Base-by-base conservation (phyloP, 2,888 invertebrate genomes). In the Caenorhabditis sp. region DNA sequence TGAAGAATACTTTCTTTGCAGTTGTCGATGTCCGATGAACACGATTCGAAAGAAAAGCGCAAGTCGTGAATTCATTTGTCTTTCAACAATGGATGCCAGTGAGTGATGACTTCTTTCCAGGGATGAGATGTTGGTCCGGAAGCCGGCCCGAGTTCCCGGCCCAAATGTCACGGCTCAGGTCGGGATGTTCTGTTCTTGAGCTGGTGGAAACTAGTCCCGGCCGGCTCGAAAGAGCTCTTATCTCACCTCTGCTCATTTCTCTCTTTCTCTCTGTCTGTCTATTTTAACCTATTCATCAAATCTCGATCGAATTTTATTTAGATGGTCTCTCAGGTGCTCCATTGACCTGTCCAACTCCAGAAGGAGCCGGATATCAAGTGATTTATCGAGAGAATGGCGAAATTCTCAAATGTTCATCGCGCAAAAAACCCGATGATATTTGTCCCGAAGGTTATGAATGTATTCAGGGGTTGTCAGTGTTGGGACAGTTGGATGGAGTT, bases 291-390 rank as follows among this genome's bases (percentile, higher is more conserved):
- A 19, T 27, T 2, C 37, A 62, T 43, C 50, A 54, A 23, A 54
- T 12, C 17, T 31, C 10, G 31, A 31, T 10, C 31, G 4, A 31
- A 31, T 31, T 31, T 31, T 31, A 31, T 31, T 31, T 31, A 85
- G 85, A 74, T 31, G 83, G 84, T 14, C 76, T 78, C 66, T 71
- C 83, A 23, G 84, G 84, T 0, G 82, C 84, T 14, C 84, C 84
- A 0, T 55, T 86, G 24, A 83, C 84, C 0, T 85, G 85, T 61
- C 85, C 85, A 1, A 77, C 84, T 43, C 85, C 85, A 5, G 80
- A 81, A 54, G 84, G 84, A 12, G 84, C 84, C 23, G 85, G 85
- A 27, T 84, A 79, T 63, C 78, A 81, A 57, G 78, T 81, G 59
- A 76, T 79, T 49, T 66, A 61, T n/a, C 80, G 83, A 62, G 67